Percentiles rank a stretch among this genome's conserved stretches.
These are phyloP conservation scores for Ciconia nigra DNA, from an alignment of 2,797 vertebrate genomes.

Conservation along the genomic window DNA sequence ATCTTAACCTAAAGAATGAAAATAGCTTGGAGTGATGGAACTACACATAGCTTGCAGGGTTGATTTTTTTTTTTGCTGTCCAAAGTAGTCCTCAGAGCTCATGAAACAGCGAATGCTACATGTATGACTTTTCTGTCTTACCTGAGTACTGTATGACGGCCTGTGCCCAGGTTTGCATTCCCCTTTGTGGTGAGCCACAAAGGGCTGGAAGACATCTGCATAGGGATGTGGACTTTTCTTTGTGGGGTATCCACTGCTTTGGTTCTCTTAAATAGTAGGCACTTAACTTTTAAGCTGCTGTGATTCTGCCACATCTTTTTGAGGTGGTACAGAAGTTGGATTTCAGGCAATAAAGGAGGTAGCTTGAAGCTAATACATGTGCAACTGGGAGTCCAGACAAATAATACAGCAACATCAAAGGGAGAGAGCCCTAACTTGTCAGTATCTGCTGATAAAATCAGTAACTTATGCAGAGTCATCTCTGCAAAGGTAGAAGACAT, in stretches of 20 bases:
- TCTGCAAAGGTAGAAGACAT: not conserved
- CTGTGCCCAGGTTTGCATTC: not conserved
- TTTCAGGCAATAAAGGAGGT: slow-evolving; percentile 7
- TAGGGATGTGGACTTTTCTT: not conserved
- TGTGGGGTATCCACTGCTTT: not conserved
- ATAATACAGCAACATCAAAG: slow-evolving; percentile 4
- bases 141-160: not conserved
- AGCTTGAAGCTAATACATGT: not conserved
- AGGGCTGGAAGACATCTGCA: not conserved
- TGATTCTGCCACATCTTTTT: not conserved
- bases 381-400: slow-evolving; percentile 9
- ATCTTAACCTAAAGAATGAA: not conserved
- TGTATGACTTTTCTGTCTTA: not conserved
- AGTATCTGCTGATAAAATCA: slow-evolving; percentile 26
- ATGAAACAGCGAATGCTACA: not conserved
- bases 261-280: not conserved
- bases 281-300: not conserved
- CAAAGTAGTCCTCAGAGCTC: not conserved
- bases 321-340: not conserved
- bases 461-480: not conserved
- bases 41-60: fast-evolving
- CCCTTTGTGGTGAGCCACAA: not conserved
- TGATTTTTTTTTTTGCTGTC: not conserved
- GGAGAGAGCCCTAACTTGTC: not conserved
- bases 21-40: not conserved